These are phyloP conservation scores for Anthoscopus minutus DNA, from an alignment of 2,113 vertebrate genomes.

Conservation along the genomic window DNA sequence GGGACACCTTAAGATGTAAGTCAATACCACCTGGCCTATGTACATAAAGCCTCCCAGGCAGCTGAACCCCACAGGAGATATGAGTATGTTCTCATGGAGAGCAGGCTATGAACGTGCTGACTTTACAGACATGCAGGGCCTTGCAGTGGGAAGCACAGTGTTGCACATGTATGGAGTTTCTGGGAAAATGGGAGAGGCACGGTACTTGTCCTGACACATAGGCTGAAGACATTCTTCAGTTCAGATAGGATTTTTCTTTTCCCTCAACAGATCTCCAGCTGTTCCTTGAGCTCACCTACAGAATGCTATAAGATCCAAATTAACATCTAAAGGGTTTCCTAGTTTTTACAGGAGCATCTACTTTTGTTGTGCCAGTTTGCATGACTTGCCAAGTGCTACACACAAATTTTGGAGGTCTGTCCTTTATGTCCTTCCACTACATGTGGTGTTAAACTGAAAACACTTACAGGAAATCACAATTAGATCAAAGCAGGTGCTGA, in stretches of 20 bases:
- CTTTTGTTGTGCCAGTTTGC: background rate
- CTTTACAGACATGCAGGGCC: fast-evolving
- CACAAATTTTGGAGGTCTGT: background rate
- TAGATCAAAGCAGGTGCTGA: background rate
- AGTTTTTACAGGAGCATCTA: background rate
- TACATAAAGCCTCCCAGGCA: background rate
- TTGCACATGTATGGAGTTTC: background rate
- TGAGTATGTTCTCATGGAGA: background rate
- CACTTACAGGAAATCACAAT: background rate
- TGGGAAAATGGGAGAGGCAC: background rate
- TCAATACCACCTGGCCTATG: background rate
- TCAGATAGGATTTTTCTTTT: background rate
- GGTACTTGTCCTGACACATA: background rate
- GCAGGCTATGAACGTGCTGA: background rate
- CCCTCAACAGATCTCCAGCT: background rate
- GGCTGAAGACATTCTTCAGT: background rate
- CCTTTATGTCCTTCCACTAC: background rate
- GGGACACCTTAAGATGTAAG: background rate
- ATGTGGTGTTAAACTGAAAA: background rate
- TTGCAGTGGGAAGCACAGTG: background rate
- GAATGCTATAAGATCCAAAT: background rate
- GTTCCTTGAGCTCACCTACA: background rate
- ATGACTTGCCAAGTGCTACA: background rate
- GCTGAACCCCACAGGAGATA: fast-evolving
- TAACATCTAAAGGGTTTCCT: background rate